Conservation (phyloP, 1,140 invertebrate species). For the Apocrypta bakeri region DNA sequence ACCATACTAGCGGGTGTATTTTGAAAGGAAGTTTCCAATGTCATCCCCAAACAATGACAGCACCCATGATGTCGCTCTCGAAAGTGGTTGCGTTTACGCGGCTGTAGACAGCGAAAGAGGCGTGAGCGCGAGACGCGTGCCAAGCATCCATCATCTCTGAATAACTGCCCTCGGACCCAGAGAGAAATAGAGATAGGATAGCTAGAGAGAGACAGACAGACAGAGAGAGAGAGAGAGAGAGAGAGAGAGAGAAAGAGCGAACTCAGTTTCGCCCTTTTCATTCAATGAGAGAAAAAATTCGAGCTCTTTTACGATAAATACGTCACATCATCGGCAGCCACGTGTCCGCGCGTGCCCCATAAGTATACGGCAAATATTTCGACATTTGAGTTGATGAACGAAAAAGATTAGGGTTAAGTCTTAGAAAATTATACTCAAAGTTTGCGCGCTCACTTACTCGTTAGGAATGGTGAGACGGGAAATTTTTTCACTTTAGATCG, state of each 20-base stretch:
- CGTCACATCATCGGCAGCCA: constrained; percentile 65
- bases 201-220: too few relatives aligned
- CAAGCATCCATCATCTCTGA: constrained; percentile 73
- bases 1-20: too few relatives aligned
- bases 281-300: constrained; percentile 54
- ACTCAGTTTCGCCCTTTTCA: constrained; percentile 20
- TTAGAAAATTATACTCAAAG: too few relatives aligned
- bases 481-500: too few relatives aligned
- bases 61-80: constrained; percentile 13
- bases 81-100: constrained; percentile 35
- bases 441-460: too few relatives aligned
- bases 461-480: too few relatives aligned
- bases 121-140: constrained; percentile 71
- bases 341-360: constrained; percentile 58
- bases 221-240: too few relatives aligned
- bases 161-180: constrained; percentile 54
- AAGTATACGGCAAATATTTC: constrained; percentile 57
- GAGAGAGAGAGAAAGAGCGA: too few relatives aligned
- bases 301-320: constrained; percentile 57
- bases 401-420: background rate
- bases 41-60: background rate
- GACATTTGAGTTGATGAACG: constrained; percentile 62
- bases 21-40: too few relatives aligned
- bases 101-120: constrained; percentile 21
- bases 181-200: too few relatives aligned